Base-by-base conservation (phyloP, 2,888 invertebrate genomes). In the Spialia ferax region DNA sequence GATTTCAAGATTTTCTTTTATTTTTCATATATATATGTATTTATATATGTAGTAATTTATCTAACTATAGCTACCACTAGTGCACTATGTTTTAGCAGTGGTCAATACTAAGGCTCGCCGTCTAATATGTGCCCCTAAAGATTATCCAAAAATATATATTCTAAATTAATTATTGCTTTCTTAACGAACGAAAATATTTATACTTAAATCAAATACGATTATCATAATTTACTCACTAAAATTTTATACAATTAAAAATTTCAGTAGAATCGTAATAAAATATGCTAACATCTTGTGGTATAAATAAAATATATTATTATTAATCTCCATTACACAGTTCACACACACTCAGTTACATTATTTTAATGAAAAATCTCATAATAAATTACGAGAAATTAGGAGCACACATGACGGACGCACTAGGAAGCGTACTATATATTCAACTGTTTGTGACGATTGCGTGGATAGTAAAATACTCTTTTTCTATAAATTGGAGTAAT, bases 71-170 rank as follows among this genome's bases (percentile, higher is more conserved):
- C 91, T 92, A 93, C 85, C 75, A 83, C 91, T 92, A 93, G 93
- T 93, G 93, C 91, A 84, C 89, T 92, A 91, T 86, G 73, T 86
- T 86, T 90, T 91, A 91, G 91, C 91, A 84, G 93, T 93, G 93
- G 93, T 93, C 93, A 92, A 86, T 82, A 85, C 88, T 89, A 88
- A 86, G 83, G 86, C 84, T 71, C 71, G 70, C 75, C 81, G 80
- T 77, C 74, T 77, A 73, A 78, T 54, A 62, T 85, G 86, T 86
- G 79, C 79, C 84, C 85, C 83, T 73, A 67, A 66, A 66, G 60
- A 55, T 55, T 45, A 60, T 66, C 66, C 52, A 66, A 66, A 66
- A 66, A 66, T 60, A 60, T 66, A 61, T 66, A 61, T 55, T 52
- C 54, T 66, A 66, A 66, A 66, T 42, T 66, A 61, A 66, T 67